A percentile compares a stretch with the other conserved stretches of the same genome.
Evolutionary conservation across 2,888 invertebrate species (phyloP).

Genomic region (Exocentrus adspersus): DNA sequence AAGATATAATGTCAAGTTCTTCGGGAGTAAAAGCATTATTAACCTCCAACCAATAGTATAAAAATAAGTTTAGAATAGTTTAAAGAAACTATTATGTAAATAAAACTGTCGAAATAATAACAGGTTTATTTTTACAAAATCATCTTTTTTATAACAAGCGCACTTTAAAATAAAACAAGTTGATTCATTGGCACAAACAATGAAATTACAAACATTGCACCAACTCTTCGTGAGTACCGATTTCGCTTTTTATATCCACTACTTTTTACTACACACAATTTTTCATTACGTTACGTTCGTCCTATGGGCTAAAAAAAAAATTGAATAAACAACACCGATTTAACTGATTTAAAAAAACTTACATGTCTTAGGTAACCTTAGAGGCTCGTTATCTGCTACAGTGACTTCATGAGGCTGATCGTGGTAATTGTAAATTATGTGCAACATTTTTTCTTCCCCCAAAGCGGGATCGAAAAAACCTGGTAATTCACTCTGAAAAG

Average conservation of each 20-base stretch:
- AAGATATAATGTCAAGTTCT: conserved; percentile 38
- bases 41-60: conserved; percentile 7
- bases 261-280: conserved; percentile 40
- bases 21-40: conserved; percentile 4
- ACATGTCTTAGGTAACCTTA: conserved; percentile 82
- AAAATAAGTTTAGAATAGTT: too few species aligned
- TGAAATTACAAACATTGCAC: conserved; percentile 41
- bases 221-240: conserved; percentile 33
- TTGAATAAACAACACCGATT: neutral
- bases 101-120: conserved; percentile 36
- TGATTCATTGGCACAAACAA: conserved; percentile 45
- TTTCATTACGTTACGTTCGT: conserved; percentile 57
- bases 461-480: conserved; percentile 97
- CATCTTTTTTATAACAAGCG: conserved; percentile 38
- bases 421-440: conserved; percentile 87
- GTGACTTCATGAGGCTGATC: conserved; percentile 82
- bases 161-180: conserved; percentile 43
- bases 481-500: conserved; percentile 87
- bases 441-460: conserved; percentile 89
- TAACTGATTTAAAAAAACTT: conserved; percentile 54
- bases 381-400: conserved; percentile 80
- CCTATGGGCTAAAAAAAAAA: conserved; percentile 58
- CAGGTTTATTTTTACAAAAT: conserved; percentile 47
- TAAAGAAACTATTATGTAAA: too few species aligned
- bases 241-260: conserved; percentile 36